phyloP scores from a whole-genome alignment of 1,140 invertebrate genomes.

The Cotesia glomerata region DNA sequence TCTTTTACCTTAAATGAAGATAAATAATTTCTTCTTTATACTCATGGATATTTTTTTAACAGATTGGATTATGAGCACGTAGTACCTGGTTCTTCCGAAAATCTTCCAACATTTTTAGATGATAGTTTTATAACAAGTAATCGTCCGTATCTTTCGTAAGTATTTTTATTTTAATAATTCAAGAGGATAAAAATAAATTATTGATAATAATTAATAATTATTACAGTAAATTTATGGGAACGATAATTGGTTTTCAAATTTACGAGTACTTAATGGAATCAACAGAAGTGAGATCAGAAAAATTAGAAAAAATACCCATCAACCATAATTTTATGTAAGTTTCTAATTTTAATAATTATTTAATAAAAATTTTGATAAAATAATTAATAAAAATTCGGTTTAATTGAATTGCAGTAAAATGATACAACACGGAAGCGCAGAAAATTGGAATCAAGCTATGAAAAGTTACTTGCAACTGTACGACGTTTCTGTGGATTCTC shows the following conservation, averaged over 20 bases:
- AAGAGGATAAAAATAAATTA: constrained; percentile 13
- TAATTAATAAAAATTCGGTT: background rate
- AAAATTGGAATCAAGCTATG: constrained; percentile 42
- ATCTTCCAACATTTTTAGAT: constrained; percentile 59
- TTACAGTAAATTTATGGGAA: constrained; percentile 61
- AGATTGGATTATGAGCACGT: constrained; percentile 49
- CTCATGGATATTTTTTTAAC: background rate
- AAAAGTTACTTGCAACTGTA: constrained; percentile 44
- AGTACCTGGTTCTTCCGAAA: constrained; percentile 20
- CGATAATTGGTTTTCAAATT: constrained; percentile 60
- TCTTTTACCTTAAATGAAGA: background rate
- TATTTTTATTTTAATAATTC: constrained; percentile 18
- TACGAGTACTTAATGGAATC: constrained; percentile 51
- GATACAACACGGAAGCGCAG: constrained; percentile 38
- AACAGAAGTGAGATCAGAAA: constrained; percentile 46
- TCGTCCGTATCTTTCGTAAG: constrained; percentile 67
- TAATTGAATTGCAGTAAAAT: constrained; percentile 41
- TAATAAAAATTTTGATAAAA: background rate
- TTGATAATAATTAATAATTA: constrained; percentile 9
- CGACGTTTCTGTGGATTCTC: constrained; percentile 33
- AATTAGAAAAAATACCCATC: constrained; percentile 39
- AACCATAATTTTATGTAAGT: constrained; percentile 42
- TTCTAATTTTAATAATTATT: background rate
- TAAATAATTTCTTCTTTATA: background rate
- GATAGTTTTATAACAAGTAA: constrained; percentile 66